Conservation (phyloP, 2,113 vertebrate genomes). For the Stomatorhinus ivindoensis region DNA sequence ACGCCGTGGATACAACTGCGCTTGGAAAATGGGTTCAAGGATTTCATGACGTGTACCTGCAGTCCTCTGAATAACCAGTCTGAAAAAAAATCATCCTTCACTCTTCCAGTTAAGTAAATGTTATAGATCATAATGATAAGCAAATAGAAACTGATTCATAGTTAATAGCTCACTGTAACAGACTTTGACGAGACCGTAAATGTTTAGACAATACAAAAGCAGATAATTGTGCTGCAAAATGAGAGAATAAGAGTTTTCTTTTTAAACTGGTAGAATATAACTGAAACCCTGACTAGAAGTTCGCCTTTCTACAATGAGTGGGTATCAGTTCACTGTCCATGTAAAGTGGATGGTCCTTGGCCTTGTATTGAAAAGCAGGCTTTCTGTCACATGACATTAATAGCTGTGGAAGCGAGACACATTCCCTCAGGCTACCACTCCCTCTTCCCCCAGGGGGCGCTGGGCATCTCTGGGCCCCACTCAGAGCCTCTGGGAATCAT, state of each 20-base stretch:
- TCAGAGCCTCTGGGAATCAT: conserved; percentile 70
- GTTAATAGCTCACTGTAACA: neutral
- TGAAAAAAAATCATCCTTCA: neutral
- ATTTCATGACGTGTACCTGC: neutral
- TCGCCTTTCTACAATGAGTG: neutral
- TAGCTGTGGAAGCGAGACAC: neutral
- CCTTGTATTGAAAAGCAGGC: neutral
- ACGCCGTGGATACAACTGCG: neutral
- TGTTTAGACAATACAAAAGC: neutral
- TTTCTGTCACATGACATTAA: neutral
- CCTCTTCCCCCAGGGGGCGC: neutral
- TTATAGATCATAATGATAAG: neutral
- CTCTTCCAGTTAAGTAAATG: neutral
- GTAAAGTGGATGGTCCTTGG: neutral
- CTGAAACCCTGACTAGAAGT: neutral
- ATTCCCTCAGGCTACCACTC: neutral
- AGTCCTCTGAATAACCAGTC: neutral
- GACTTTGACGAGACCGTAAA: neutral
- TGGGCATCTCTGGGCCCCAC: neutral
- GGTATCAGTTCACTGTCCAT: neutral
- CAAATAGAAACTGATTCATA: neutral
- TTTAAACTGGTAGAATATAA: neutral
- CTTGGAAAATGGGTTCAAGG: neutral
- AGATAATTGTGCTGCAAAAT: neutral
- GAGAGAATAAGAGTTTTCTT: neutral